Evolutionary conservation across 2,888 invertebrate species (phyloP).

Genomic region (Pterostichus niger): DNA sequence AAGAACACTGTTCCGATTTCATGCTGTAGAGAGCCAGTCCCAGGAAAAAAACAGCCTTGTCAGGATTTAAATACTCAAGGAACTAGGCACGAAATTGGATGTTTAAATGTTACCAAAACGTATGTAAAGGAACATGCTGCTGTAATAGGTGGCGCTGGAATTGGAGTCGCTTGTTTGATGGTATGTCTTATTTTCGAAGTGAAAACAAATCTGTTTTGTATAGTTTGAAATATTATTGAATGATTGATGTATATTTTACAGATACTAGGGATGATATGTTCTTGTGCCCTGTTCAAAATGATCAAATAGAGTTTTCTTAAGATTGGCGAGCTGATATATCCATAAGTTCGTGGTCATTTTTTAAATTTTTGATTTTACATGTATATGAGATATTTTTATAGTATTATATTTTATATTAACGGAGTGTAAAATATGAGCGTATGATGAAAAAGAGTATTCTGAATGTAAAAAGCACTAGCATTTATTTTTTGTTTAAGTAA

Average conservation of each 20-base stretch:
- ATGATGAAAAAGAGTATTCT: slow-evolving; percentile 21
- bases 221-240: too few relatives aligned
- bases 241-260: slow-evolving; percentile 77
- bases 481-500: slow-evolving; percentile 46
- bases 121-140: slow-evolving; percentile 89
- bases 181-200: slow-evolving; percentile 77
- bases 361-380: slow-evolving; percentile 1
- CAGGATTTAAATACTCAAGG: slow-evolving; percentile 80
- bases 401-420: slow-evolving; percentile 7
- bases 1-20: slow-evolving; percentile 85
- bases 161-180: slow-evolving; percentile 91
- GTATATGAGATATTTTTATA: slow-evolving; percentile 19
- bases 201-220: slow-evolving; percentile 6
- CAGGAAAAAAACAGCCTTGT: slow-evolving; percentile 81
- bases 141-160: slow-evolving; percentile 89
- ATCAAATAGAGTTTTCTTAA: slow-evolving; percentile 76
- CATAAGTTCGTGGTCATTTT: too few relatives aligned
- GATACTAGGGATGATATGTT: slow-evolving; percentile 91
- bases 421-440: slow-evolving; percentile 12
- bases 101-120: slow-evolving; percentile 84
- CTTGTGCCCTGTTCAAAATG: slow-evolving; percentile 91
- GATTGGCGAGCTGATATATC: slow-evolving; percentile 1
- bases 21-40: slow-evolving; percentile 85
- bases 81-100: slow-evolving; percentile 87
- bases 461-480: slow-evolving; percentile 58